These are phyloP conservation scores for Bombus consobrinus DNA, from an alignment of 1,140 invertebrate species.

Conservation along the genomic window DNA sequence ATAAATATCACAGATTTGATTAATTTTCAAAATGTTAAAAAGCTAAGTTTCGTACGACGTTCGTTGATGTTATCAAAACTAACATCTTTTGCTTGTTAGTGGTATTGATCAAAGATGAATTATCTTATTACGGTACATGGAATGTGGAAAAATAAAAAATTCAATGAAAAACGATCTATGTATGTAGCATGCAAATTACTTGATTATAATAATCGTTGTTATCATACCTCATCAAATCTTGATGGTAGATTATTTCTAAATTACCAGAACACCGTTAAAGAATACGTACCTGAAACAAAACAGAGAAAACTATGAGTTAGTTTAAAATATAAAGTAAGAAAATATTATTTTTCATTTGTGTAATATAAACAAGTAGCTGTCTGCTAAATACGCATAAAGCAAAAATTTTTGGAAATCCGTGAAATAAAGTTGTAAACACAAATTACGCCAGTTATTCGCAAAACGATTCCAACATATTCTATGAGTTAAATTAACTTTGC, in stretches of 20 bases:
- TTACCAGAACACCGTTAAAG: neutral
- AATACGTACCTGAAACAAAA: neutral
- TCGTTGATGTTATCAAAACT: no score
- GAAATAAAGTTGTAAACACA: no score
- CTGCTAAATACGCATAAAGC: neutral
- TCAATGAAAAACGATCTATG: neutral
- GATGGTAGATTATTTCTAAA: neutral
- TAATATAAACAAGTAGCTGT: neutral
- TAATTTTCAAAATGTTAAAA: no score
- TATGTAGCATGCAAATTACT: neutral
- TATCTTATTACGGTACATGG: neutral
- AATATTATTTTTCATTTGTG: neutral
- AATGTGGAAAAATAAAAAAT: neutral
- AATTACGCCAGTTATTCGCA: no score
- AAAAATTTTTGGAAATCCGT: neutral
- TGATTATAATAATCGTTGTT: neutral
- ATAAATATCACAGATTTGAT: no score
- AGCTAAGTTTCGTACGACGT: no score
- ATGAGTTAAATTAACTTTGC: no score
- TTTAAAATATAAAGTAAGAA: neutral
- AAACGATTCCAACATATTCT: no score
- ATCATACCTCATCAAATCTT: neutral
- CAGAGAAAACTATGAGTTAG: neutral
- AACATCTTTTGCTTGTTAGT: neutral
- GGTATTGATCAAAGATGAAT: neutral